Base-by-base conservation (phyloP, 2,888 invertebrate species). In the Temnothorax unifasciatus region DNA sequence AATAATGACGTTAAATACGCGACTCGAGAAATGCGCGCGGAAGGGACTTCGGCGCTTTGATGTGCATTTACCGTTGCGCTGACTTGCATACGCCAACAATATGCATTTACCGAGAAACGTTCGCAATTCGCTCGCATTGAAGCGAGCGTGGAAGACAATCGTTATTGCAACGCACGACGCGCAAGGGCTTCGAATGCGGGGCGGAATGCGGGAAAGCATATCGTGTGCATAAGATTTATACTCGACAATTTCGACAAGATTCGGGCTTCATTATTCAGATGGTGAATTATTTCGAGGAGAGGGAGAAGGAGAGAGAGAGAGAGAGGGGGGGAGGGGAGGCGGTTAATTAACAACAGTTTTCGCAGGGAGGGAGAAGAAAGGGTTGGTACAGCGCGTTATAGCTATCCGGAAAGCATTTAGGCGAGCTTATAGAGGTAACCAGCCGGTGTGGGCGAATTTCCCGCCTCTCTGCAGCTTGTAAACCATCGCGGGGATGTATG, bases 311-410 rank as follows among this genome's bases (percentile, higher is more conserved):
- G n/a, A 57, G 18, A 41, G 38, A 63, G 73, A 54, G 1, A 29
- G 18, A n/a, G n/a, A n/a, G n/a, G n/a, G 50, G 77, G 68, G 73
- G 41, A 52, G 13, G 57, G 69, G 63, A 76, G 87, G 79, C 85
- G 86, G 73, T 82, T 74, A 86, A 86, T 86, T 86, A 86, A 82
- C 66, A 75, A 50, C 68, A 82, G 64, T 82, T 86, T 82, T 86
- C 76, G 54, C 25, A 38, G 61, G 11, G 34, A 63, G 47, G 15
- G 8, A 61, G 5, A 52, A 13, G 34, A 11, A 47, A 57, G 29
- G 21, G 61, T 61, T 4, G 41, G 21, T 2, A 5, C 44, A 47
- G 54, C 34, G 76, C 75, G 61, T 61, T 41, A 76, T 59, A 64
- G 34, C 57, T 73, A 75, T 52, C 64, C 75, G 21, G 79, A 84